These are phyloP conservation scores for Ophion slaviceki DNA, from an alignment of 2,888 invertebrate species.

Conservation along the genomic window DNA sequence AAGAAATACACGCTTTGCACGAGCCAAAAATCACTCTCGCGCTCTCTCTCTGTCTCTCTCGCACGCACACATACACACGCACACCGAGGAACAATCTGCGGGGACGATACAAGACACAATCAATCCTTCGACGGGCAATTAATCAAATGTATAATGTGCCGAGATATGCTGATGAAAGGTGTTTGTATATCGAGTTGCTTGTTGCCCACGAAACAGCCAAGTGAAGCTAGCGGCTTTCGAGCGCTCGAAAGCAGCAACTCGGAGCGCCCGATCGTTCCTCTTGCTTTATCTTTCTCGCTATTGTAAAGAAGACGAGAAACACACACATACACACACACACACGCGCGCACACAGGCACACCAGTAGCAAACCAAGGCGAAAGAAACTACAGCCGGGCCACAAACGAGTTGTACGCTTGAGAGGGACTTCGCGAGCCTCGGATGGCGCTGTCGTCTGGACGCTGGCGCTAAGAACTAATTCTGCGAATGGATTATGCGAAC, in stretches of 20 bases:
- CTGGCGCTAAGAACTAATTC: not conserved
- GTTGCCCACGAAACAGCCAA: constrained; percentile 59
- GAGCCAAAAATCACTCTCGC: constrained; percentile 35
- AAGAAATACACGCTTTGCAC: constrained; percentile 39
- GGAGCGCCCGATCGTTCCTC: constrained; percentile 14
- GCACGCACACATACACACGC: not conserved
- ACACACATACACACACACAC: not conserved
- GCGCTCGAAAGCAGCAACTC: constrained; percentile 4
- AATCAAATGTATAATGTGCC: constrained; percentile 31
- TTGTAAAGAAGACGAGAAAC: constrained; percentile 7
- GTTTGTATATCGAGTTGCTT: constrained; percentile 60
- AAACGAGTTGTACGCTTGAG: not conserved
- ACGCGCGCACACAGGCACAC: not conserved
- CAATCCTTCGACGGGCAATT: constrained; percentile 7
- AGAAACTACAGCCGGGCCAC: not conserved
- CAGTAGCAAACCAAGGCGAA: not conserved
- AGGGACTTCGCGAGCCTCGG: not conserved
- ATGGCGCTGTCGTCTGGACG: not conserved
- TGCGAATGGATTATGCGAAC: not conserved
- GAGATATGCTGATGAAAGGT: constrained; percentile 53
- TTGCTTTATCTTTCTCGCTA: constrained; percentile 10
- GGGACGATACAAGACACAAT: not conserved
- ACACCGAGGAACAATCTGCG: not conserved
- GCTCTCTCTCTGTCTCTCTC: constrained; percentile 13
- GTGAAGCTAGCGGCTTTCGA: constrained; percentile 62